Base-by-base conservation (phyloP, 2,888 invertebrate genomes). In the Diachrysia chrysitis region DNA sequence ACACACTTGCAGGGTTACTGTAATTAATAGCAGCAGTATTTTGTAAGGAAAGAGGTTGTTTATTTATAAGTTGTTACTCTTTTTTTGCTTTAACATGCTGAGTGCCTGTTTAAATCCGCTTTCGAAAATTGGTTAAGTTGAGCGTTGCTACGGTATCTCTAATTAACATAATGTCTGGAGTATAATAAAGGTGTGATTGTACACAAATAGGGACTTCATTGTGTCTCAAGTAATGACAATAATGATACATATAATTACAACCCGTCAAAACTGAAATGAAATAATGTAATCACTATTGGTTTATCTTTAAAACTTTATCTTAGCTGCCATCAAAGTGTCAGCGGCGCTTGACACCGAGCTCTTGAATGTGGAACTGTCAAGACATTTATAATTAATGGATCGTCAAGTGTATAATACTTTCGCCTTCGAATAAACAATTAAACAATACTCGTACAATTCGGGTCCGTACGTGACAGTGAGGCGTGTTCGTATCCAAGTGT, bases 401-500 rank as follows among this genome's bases (percentile, higher is more conserved):
- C 53, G 76, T 79, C 66, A 76, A 76, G 73, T 73, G 73, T 83
- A 84, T 81, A 85, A 82, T 78, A 90, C 90, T 91, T 91, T 92
- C 89, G 85, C 88, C 81, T 82, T 89, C 85, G 65, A 77, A 83
- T 78, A 88, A 92, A 92, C 90, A 93, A 93, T 92, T 91, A 91
- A 83, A 87, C 84, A 72, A 81, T 79, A 78, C 61, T 65, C 71
- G 74, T 72, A 81, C 84, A 82, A 86, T 83, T 87, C 82, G 78
- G 85, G 82, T 83, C 75, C 76, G 79, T 85, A 86, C 91, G 90
- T 92, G 93, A 94, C 93, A 92, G 87, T 90, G 88, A 95, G 95
- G 95, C 94, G 95, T 93, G 93, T 93, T 89, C 90, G 81, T 82
- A 83, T 82, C 80, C 78, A 79, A 90, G 92, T 93, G 93, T 91